These are phyloP conservation scores for Lithophane ornitopus DNA, from an alignment of 2,888 invertebrate genomes.

Conservation along the genomic window DNA sequence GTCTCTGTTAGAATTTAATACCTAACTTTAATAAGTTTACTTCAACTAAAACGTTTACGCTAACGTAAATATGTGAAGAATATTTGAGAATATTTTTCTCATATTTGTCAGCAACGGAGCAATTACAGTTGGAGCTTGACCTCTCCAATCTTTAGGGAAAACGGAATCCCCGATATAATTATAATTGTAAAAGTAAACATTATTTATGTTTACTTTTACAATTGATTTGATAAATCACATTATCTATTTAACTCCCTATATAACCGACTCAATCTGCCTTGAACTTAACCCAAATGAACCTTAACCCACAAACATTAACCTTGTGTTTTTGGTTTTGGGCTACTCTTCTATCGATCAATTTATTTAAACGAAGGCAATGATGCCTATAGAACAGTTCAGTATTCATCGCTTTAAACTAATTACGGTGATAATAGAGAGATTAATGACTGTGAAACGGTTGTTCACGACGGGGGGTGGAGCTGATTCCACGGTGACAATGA, in stretches of 20 bases:
- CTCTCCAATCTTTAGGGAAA: not conserved
- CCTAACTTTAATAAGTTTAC: not conserved
- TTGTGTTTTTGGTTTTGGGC: no score
- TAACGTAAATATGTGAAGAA: no score
- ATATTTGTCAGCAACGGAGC: not conserved
- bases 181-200: not conserved
- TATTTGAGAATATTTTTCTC: not conserved
- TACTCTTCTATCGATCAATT: not conserved
- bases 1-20: not conserved
- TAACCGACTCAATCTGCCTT: not conserved
- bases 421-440: constrained; percentile 49
- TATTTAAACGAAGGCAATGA: constrained; percentile 21
- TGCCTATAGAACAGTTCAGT: constrained; percentile 20
- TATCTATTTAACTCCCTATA: not conserved
- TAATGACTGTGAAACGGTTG: constrained; percentile 65
- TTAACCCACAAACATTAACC: not conserved
- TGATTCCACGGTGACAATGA: constrained; percentile 60
- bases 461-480: constrained; percentile 55
- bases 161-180: not conserved
- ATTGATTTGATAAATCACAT: not conserved
- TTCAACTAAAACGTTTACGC: no score
- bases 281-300: constrained; percentile 1
- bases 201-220: no score
- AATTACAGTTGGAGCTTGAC: not conserved
- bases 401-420: constrained; percentile 39